A percentile compares a stretch with the other conserved stretches of the same genome.
Evolutionary conservation across 2,113 vertebrate genomes (phyloP).

Genomic region (Apaloderma vittatum): DNA sequence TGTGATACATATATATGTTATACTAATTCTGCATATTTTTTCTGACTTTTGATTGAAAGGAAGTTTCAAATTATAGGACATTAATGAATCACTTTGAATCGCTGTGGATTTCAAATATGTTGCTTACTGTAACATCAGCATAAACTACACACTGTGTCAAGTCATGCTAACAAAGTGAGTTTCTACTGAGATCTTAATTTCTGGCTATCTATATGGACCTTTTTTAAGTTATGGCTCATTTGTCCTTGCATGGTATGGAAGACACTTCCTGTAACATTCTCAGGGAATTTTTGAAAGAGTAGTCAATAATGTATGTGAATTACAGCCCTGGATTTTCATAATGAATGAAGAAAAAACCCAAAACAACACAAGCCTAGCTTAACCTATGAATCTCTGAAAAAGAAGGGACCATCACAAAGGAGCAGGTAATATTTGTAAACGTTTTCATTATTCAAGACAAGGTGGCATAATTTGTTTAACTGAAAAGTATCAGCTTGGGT

Average conservation of each 20-base stretch:
- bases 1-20: neutral
- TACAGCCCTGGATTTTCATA: neutral
- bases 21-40: neutral
- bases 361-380: neutral
- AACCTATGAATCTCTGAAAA: neutral
- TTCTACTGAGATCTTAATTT: neutral
- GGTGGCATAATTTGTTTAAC: slow-evolving; percentile 27
- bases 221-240: neutral
- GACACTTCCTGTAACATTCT: neutral
- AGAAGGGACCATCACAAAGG: neutral
- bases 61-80: neutral
- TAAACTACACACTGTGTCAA: neutral
- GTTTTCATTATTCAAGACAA: neutral
- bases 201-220: neutral
- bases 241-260: neutral
- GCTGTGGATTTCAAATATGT: neutral
- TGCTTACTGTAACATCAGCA: neutral
- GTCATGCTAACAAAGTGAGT: neutral
- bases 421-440: slow-evolving; percentile 14
- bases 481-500: slow-evolving; percentile 13
- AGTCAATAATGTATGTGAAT: neutral
- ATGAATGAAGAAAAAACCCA: neutral
- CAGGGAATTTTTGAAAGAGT: neutral
- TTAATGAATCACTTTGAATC: neutral
- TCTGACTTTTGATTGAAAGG: neutral